A percentile compares a stretch with the other conserved stretches of the same genome.
Evolutionary conservation across 2,888 invertebrate genomes (phyloP).

Genomic region (Parnassius orleans): DNA sequence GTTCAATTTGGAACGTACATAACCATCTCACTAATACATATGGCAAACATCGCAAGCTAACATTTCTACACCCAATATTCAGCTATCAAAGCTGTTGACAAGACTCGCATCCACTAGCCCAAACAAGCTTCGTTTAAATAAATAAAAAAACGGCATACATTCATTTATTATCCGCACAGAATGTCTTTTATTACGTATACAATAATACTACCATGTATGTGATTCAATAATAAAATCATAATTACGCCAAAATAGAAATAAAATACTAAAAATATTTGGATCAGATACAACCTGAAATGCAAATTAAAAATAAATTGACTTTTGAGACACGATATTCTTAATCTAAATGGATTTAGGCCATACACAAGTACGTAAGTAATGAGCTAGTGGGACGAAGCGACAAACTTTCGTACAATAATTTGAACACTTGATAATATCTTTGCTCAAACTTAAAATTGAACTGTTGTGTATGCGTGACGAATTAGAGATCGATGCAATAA

Average conservation of each 20-base stretch:
- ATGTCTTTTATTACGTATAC: slow-evolving; percentile 22
- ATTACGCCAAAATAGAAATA: slow-evolving; percentile 9
- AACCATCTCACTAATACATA: slow-evolving; percentile 75
- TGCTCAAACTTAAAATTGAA: slow-evolving; percentile 5
- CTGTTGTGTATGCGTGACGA: slow-evolving; percentile 8
- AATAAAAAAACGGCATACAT: slow-evolving; percentile 40
- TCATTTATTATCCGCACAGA: slow-evolving; percentile 26
- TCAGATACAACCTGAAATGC: slow-evolving; percentile 16
- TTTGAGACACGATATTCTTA: slow-evolving; percentile 25
- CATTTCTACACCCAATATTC: not conserved
- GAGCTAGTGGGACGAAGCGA: slow-evolving; percentile 18
- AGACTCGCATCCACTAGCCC: slow-evolving; percentile 10
- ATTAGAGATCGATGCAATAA: slow-evolving; percentile 14
- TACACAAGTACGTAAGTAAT: slow-evolving; percentile 5
- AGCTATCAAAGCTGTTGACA: not conserved
- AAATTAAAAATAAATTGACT: slow-evolving; percentile 23
- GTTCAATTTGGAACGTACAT: slow-evolving; percentile 59
- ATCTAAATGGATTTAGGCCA: slow-evolving; percentile 25
- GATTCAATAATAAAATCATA: slow-evolving; percentile 11
- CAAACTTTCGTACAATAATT: slow-evolving; percentile 12
- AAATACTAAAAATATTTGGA: slow-evolving; percentile 16
- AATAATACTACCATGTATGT: slow-evolving; percentile 10
- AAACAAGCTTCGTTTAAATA: not conserved
- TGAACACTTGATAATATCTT: slow-evolving; percentile 7
- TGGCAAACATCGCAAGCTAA: slow-evolving; percentile 63